phyloP scores from a whole-genome alignment of 2,888 invertebrate species.

The Rhagonycha fulva region DNA sequence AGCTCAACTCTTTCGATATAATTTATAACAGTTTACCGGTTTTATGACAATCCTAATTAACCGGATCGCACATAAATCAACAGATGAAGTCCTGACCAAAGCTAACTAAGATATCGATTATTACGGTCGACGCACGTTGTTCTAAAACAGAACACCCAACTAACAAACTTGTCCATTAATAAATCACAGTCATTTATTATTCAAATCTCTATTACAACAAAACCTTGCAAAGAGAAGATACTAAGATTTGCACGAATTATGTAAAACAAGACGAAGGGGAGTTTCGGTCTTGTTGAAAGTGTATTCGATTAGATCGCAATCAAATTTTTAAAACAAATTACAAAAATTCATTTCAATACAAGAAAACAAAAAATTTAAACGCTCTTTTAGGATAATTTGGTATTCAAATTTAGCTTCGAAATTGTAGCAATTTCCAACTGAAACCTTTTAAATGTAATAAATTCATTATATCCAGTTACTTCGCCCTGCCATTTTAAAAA shows the following conservation, averaged over 20 bases:
- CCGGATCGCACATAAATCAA: slow-evolving; percentile 20
- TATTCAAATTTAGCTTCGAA: neutral
- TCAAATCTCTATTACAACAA: slow-evolving; percentile 22
- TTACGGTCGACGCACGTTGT: neutral
- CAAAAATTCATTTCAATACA: neutral
- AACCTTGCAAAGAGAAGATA: slow-evolving; percentile 12
- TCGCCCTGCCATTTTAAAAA: neutral
- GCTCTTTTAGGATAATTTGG: neutral
- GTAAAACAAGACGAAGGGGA: slow-evolving; percentile 11
- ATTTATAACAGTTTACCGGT: slow-evolving; percentile 18
- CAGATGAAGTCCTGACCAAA: slow-evolving; percentile 25
- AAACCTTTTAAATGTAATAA: neutral
- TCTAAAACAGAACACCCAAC: neutral
- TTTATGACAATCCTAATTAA: slow-evolving; percentile 23
- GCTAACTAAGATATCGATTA: slow-evolving; percentile 26
- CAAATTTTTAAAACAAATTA: neutral
- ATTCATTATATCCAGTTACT: neutral
- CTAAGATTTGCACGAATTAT: slow-evolving; percentile 21
- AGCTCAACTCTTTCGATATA: neutral
- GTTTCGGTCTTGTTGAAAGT: neutral
- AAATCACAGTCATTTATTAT: slow-evolving; percentile 26
- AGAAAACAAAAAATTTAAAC: neutral
- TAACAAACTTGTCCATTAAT: slow-evolving; percentile 22
- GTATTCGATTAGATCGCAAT: neutral
- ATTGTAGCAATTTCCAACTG: neutral